These are phyloP conservation scores for Triplophysa siluroides DNA, from an alignment of 2,113 vertebrate species.

Conservation along the genomic window DNA sequence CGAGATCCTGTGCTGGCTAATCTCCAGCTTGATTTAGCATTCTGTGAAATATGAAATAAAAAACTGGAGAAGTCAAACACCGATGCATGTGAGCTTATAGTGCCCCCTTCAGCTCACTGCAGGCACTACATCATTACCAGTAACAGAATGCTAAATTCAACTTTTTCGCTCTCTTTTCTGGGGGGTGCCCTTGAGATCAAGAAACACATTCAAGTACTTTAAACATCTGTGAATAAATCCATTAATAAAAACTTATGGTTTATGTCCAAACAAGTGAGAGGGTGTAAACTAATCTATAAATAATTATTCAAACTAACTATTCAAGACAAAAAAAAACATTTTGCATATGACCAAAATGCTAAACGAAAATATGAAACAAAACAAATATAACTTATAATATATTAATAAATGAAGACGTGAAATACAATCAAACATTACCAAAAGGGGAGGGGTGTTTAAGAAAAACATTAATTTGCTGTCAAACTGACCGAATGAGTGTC, in stretches of 20 bases:
- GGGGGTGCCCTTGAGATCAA: conserved; percentile 7
- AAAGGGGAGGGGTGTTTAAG: neutral
- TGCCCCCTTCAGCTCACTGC: conserved; percentile 75
- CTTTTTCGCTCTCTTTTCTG: neutral
- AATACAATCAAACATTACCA: neutral
- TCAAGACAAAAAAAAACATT: neutral
- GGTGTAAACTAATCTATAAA: neutral
- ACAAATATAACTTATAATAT: neutral
- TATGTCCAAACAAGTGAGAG: conserved; percentile 21
- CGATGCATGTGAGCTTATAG: conserved; percentile 69
- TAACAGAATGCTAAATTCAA: neutral
- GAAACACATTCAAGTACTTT: neutral
- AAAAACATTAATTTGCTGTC: neutral
- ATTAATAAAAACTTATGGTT: neutral
- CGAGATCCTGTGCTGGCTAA: conserved; percentile 69
- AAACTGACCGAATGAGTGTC: neutral
- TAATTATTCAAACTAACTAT: conserved; percentile 12
- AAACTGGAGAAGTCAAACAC: conserved; percentile 60
- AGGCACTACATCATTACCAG: conserved; percentile 16
- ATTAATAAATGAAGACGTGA: conserved; percentile 1
- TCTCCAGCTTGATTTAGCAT: conserved; percentile 72
- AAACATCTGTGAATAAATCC: neutral
- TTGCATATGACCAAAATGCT: neutral
- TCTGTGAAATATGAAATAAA: conserved; percentile 73
- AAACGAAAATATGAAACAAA: neutral